Evolutionary conservation across 2,113 vertebrate genomes (phyloP).

Genomic region (Thunnus thynnus): DNA sequence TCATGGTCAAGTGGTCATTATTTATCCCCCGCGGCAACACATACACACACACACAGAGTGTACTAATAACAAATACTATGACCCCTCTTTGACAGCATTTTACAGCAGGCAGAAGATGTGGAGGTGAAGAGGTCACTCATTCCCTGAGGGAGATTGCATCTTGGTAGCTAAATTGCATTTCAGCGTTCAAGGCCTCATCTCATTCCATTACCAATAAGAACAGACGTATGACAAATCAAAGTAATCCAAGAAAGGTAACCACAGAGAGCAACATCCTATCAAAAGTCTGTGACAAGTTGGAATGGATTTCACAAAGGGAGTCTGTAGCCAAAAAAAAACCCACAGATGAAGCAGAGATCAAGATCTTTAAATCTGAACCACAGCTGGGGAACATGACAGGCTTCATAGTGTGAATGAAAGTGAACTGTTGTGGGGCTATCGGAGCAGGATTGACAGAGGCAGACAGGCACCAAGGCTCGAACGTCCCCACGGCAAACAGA

Average conservation of each 20-base stretch:
- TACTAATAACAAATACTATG: constrained; percentile 53
- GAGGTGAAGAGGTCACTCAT: constrained; percentile 70
- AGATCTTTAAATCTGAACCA: constrained; percentile 41
- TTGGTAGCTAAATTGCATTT: constrained; percentile 68
- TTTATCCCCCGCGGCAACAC: constrained; percentile 40
- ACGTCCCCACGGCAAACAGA: constrained; percentile 62
- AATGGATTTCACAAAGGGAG: neutral
- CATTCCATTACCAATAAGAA: constrained; percentile 57
- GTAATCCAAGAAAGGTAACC: constrained; percentile 32
- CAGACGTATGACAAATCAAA: constrained; percentile 49
- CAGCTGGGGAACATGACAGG: constrained; percentile 37
- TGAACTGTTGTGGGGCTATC: constrained; percentile 48
- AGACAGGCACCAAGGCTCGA: constrained; percentile 35
- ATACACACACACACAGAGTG: constrained; percentile 4
- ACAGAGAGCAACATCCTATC: constrained; percentile 8
- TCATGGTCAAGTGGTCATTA: constrained; percentile 55
- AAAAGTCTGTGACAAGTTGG: constrained; percentile 31
- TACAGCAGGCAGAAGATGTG: constrained; percentile 59
- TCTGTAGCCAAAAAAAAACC: neutral
- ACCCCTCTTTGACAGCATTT: constrained; percentile 57
- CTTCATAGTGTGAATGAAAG: constrained; percentile 50
- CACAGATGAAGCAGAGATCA: neutral
- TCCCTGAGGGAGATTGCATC: constrained; percentile 59
- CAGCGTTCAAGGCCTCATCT: constrained; percentile 52
- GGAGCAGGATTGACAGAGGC: constrained; percentile 35